Conservation (phyloP, 1,140 invertebrate genomes). For the Oryctes rhinoceros region DNA sequence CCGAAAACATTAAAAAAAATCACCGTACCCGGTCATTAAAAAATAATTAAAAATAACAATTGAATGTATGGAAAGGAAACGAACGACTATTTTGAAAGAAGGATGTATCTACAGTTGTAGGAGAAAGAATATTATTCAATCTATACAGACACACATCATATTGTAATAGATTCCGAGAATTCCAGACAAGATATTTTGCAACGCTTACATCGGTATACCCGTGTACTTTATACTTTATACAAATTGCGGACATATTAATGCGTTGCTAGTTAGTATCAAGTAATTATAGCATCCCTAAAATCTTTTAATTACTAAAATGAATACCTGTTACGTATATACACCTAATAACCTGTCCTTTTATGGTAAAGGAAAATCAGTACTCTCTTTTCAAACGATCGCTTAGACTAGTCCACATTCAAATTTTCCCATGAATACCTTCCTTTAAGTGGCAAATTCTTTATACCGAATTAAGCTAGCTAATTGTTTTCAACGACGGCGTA, state of each 20-base stretch:
- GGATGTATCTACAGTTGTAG: neutral
- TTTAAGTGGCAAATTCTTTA: neutral
- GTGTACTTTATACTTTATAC: neutral
- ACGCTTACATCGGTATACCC: neutral
- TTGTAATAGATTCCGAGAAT: constrained; percentile 21
- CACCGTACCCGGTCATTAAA: constrained; percentile 15
- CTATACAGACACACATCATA: neutral
- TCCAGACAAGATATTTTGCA: constrained; percentile 8
- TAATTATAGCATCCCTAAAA: constrained; percentile 10
- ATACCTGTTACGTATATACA: neutral
- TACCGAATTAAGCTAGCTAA: neutral
- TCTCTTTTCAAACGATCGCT: neutral
- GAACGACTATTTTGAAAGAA: neutral
- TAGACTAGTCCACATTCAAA: neutral
- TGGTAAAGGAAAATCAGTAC: neutral
- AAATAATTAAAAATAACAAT: constrained; percentile 36
- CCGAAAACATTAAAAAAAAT: constrained; percentile 32
- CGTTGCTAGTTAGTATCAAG: neutral
- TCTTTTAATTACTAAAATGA: neutral
- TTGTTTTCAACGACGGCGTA: neutral
- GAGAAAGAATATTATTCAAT: neutral
- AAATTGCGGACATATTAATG: neutral
- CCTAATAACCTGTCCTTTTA: neutral
- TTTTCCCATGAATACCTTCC: neutral
- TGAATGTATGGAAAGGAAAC: constrained; percentile 27